These are phyloP conservation scores for Sthenelais limicola DNA, from an alignment of 2,888 invertebrate genomes.

Conservation along the genomic window DNA sequence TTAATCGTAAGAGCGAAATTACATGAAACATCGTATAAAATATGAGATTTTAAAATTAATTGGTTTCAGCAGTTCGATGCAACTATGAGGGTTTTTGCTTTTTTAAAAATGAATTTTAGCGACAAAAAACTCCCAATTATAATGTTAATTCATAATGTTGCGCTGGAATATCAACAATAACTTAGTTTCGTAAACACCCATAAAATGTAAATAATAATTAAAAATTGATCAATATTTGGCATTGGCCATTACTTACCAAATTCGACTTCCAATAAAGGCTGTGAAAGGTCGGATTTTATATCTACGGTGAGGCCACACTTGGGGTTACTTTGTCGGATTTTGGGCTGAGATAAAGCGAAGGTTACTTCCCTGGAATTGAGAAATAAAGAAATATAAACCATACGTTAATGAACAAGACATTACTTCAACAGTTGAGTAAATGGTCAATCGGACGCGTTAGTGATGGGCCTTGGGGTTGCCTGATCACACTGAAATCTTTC, in stretches of 20 bases:
- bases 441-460: too few relatives aligned
- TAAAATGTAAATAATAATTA: neutral
- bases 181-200: neutral
- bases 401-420: too few relatives aligned
- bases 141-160: neutral
- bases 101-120: too few relatives aligned
- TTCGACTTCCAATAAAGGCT: constrained; percentile 1
- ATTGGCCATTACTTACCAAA: constrained; percentile 24
- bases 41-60: too few relatives aligned
- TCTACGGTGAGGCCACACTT: neutral
- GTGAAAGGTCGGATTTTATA: neutral
- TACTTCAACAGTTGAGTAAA: too few relatives aligned
- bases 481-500: too few relatives aligned
- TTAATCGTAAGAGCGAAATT: neutral
- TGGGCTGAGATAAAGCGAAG: constrained; percentile 1
- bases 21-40: neutral
- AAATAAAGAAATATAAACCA: too few relatives aligned
- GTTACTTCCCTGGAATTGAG: neutral
- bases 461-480: too few relatives aligned
- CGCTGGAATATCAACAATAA: neutral
- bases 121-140: neutral
- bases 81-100: too few relatives aligned
- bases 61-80: too few relatives aligned
- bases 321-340: neutral
- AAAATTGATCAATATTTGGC: too few relatives aligned